A percentile compares a stretch with the other conserved stretches of the same genome.
These are phyloP conservation scores for Drosophila greeni DNA, from an alignment of 2,888 invertebrate species.

Conservation along the genomic window DNA sequence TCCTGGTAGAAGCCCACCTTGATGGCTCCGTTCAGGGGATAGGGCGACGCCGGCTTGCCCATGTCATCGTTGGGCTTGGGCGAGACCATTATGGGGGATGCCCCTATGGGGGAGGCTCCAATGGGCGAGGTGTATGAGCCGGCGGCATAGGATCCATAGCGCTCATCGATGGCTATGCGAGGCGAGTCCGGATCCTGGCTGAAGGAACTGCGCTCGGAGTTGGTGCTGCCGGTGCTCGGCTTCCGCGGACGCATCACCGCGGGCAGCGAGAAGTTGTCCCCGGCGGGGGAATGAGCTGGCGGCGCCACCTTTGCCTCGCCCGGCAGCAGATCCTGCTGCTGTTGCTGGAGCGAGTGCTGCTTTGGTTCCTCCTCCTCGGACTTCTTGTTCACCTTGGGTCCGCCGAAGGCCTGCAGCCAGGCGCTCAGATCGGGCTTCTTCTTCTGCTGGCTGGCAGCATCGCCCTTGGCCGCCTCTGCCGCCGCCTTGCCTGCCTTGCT, in stretches of 20 bases:
- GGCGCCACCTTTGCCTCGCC: slow-evolving; percentile 45
- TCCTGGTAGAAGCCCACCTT: slow-evolving; percentile 94
- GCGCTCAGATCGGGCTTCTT: slow-evolving; percentile 88
- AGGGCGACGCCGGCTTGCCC: slow-evolving; percentile 81
- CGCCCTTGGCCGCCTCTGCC: slow-evolving; percentile 13
- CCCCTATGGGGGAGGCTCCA: slow-evolving; percentile 80
- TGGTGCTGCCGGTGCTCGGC: slow-evolving; percentile 88
- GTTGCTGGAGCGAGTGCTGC: slow-evolving; percentile 57
- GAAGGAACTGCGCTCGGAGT: slow-evolving; percentile 88
- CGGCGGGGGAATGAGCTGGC: slow-evolving; percentile 66
- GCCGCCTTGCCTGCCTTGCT: slow-evolving; percentile 43
- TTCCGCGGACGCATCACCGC: slow-evolving; percentile 82
- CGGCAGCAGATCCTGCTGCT: slow-evolving; percentile 37
- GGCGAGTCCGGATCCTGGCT: slow-evolving; percentile 88
- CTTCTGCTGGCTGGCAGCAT: slow-evolving; percentile 27
- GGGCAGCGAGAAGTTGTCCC: slow-evolving; percentile 76
- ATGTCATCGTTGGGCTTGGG: slow-evolving; percentile 84
- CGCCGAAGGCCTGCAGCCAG: slow-evolving; percentile 95
- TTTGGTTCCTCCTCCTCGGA: slow-evolving; percentile 79
- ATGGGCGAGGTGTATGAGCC: slow-evolving; percentile 87
- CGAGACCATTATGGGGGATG: slow-evolving; percentile 86
- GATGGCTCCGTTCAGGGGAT: slow-evolving; percentile 89
- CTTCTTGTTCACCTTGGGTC: slow-evolving; percentile 87
- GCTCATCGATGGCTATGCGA: slow-evolving; percentile 82
- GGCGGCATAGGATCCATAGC: slow-evolving; percentile 83